Base-by-base conservation (phyloP, 2,888 invertebrate genomes). In the Drosophila algonquin region DNA sequence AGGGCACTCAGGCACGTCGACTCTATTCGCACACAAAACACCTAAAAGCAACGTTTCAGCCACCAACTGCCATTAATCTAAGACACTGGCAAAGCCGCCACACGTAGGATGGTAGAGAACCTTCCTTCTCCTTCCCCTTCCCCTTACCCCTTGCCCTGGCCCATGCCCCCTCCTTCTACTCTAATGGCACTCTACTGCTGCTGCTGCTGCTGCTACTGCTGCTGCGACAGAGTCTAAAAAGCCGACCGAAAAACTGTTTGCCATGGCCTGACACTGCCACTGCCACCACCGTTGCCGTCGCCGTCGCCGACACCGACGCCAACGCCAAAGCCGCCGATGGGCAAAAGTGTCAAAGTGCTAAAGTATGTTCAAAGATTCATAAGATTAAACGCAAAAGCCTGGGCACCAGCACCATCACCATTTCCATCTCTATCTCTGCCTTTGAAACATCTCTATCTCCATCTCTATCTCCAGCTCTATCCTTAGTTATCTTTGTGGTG, bases 281-380 rank as follows among this genome's bases (percentile, higher is more conserved):
- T 50, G 65, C 35, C 52, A 47, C 57, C 72, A 67, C 73, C 79
- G 76, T 70, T 63, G 68, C 68, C 2, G 21, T 21, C 21, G 21
- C 21, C 21, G 21, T 3, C 83, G 69, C 35, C 35, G 1, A 60
- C 71, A 47, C 56, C 61, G 12, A 14, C 21, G 27, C 21, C 24
- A 18, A 45, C 52, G 47, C 57, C 72, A 67, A 73, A 79, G 76
- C 71, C 65, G 68, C 72, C 83, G 72, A 61, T 63, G 73, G 80
- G 77, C 76, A 73, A 77, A 79, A 84, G 81, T 87, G 84, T 87
- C 82, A 86, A 90, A 90, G 90, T 90, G 90, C 84, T 89, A 90
- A 90, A 90, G 89, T 87, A 73, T 90, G 86, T 89, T 90, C 85
- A 89, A 90, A 90, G 87, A 90, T 87, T 90, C 90, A 91, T 89